Base-by-base conservation (phyloP, 2,797 vertebrate genomes). In the Sebastiscus albofasciatus region DNA sequence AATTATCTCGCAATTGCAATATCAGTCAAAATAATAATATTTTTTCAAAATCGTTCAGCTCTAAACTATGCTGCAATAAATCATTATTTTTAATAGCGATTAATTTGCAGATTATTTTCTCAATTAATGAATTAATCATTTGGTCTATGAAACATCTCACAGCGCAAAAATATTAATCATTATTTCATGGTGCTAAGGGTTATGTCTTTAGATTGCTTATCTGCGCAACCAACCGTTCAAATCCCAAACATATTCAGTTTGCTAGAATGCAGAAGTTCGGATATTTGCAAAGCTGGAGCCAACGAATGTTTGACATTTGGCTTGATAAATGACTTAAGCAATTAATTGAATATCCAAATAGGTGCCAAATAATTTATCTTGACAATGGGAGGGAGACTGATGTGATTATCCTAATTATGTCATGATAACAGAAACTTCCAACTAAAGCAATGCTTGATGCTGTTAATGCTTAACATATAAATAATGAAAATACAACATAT, bases 341-440 rank as follows among this genome's bases (percentile, higher is more conserved):
- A 73, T 29, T 1, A 64, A 49, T 49, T 22, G 16, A 58, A 55
- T 24, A 67, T 52, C 5, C 59, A 68, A 69, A 59, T 39, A 77
- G 12, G 49, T 24, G 5, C 10, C 2, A 34, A 66, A 56, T 39
- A 68, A 60, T 52, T 14, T 42, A 55, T 62, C 26, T 22, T 12
- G 4, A 59, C 49, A 58, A 34, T 18, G 16, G 46, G 34, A 58
- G 12, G 42, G 16, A 46, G 16, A 26, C 31, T 64, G 24, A 33
- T 72, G 65, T 24, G 13, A 70, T 75, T 62, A 20, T 39, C 3
- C 8, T 29, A 10, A 76, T 70, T 66, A 76, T 66, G 81, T 5
- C 8, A 61, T 39, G 22, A 55, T 55, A 36, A 11, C 16, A 72
- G 22, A 16, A 20, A 69, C 27, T 59, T 76, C 1, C 36, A 67